These are phyloP conservation scores for Thelaira solivaga DNA, from an alignment of 2,888 invertebrate species.

Conservation along the genomic window DNA sequence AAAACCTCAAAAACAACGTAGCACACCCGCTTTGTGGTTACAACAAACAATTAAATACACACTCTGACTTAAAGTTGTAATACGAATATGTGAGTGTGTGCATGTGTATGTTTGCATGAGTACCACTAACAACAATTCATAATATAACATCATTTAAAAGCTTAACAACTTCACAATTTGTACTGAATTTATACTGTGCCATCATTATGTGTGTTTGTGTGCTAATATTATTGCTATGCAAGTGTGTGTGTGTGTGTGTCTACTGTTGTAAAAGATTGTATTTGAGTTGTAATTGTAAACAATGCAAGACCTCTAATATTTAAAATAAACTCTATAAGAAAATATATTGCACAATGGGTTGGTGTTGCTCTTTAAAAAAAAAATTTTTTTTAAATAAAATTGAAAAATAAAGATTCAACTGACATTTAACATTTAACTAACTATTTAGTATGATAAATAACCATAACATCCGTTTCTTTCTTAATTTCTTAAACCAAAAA, in stretches of 20 bases:
- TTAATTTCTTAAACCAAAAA: too few relatives aligned
- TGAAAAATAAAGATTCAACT: too few relatives aligned
- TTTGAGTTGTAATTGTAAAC: constrained; percentile 30
- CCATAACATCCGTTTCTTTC: too few relatives aligned
- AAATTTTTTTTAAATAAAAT: too few relatives aligned
- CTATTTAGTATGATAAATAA: too few relatives aligned
- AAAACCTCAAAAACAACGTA: neutral
- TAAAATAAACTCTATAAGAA: neutral
- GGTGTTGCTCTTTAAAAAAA: neutral
- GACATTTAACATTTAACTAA: too few relatives aligned
- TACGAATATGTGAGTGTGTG: neutral
- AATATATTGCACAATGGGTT: constrained; percentile 13
- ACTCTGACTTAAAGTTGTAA: too few relatives aligned
- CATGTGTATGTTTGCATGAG: neutral
- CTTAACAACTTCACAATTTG: neutral
- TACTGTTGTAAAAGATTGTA: neutral
- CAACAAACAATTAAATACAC: too few relatives aligned
- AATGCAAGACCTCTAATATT: constrained; percentile 41
- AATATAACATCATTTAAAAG: neutral
- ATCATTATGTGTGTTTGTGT: neutral
- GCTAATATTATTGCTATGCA: neutral
- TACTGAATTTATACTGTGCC: neutral
- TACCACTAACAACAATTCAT: neutral
- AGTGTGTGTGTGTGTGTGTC: neutral
- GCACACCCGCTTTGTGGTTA: constrained; percentile 15